Base-by-base conservation (phyloP, 2,113 vertebrate genomes). In the Chionomys nivalis region DNA sequence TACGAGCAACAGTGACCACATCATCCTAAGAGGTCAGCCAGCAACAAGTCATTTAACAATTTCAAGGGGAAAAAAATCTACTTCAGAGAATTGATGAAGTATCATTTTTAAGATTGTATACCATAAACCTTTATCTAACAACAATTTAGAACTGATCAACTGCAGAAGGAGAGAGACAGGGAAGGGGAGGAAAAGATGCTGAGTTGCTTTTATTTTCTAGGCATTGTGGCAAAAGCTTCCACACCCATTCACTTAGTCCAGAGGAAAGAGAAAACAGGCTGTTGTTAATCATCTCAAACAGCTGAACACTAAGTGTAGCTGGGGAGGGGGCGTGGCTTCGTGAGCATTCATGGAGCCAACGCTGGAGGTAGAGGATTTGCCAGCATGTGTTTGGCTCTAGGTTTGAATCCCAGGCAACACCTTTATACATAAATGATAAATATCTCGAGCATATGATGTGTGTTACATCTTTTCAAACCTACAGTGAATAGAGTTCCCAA, bases 61-160 rank as follows among this genome's bases (percentile, higher is more conserved):
- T 92, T 88, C 65, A 93, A 78, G 28, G 49, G 13, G 2, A 87
- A 75, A 90, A 12, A 65, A 72, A 81, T 52, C 1, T 61, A 42
- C 23, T 72, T 73, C 5, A 13, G 93, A 88, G 72, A 93, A 91
- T 3, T 63, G 39, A 55, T 68, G 24, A 92, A 72, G 52, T 87
- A 73, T 66, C 39, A 91, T 76, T 68, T 92, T 66, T 49, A 70
- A 75, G 68, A 61, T 2, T 49, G 39, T 28, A 11, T 63, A n/a
- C 92, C 73, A 72, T 47, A 87, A 63, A 95, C 44, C 95, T 23
- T 44, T 36, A 66, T 55, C 55, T 88, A 14, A 66, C 47, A 33
- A 26, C 10, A 58, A 85, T 44, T 91, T 87, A 90, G 70, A 88
- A 55, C 61, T 72, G 85, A 91, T 95, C 49, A 76, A 85, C 9